Evolutionary conservation across 2,888 invertebrate genomes (phyloP), one percentile per base, ranked within the genome.

Genomic region (Caenorhabditis macrosperma): DNA sequence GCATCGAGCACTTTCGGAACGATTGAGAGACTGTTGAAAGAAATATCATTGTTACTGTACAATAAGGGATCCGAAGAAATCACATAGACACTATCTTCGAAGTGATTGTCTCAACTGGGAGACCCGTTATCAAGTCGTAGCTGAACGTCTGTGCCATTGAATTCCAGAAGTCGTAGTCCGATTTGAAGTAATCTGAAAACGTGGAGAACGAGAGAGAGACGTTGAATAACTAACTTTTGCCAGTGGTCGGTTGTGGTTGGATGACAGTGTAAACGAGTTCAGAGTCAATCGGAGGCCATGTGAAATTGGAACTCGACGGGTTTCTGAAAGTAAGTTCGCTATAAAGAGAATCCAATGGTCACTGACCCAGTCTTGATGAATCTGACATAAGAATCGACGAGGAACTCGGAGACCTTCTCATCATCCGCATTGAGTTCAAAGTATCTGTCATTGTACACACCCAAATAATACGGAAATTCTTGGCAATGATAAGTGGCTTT

Each of bases 401-500:
- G 17, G 33, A 78, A 78, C 3, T 17, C 22, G 10, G 72, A 52
- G 24, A 78, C 78, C 46, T 17, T 17, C 10, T 41, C 0, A 57
- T 78, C 78, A 20, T 78, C 57, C 3, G 60, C 46, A 30, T 60
- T 54, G 15, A 78, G 46, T 1, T 35, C 63, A 35, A 61, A 78
- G 4, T 55, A 30, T 15, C 61, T 66, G 46, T 78, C 78, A 28
- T 67, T 66, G 41, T 67, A 78, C 5, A 67, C 61, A 12, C 63
- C 55, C 78, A 72, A 78, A 28, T 72, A 38, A 30, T 67, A 78
- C 12, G 78, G 78, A 35, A 78, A 78, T 35, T 78, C 78, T 2
- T 72, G 66, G 26, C 66, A 72, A 17, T 78, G 71, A 67, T 78
- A 72, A 0, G 78, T 72, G 24, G 54, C 78, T 33, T 72, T 44